Conservation (phyloP, 2,113 vertebrate genomes). For the Oreotrochilus melanogaster region DNA sequence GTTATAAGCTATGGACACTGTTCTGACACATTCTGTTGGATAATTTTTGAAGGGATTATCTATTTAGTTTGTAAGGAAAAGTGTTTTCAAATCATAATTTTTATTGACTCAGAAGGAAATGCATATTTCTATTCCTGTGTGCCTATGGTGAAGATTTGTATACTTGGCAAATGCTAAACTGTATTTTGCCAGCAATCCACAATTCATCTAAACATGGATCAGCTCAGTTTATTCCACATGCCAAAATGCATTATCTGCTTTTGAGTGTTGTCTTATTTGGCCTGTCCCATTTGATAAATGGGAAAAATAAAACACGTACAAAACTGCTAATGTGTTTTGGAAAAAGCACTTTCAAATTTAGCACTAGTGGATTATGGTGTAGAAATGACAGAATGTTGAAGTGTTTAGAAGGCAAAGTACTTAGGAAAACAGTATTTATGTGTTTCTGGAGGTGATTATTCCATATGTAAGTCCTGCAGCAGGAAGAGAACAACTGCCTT, state of each 20-base stretch:
- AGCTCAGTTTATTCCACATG: background rate
- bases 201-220: background rate
- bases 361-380: background rate
- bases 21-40: background rate
- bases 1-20: background rate
- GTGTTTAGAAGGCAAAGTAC: background rate
- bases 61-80: background rate
- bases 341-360: background rate
- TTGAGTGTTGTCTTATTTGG: background rate
- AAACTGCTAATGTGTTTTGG: background rate
- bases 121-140: background rate
- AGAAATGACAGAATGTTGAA: background rate
- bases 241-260: background rate
- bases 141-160: background rate
- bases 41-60: background rate
- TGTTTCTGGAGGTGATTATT: background rate
- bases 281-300: background rate
- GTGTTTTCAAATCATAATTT: background rate
- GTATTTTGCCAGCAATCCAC: background rate
- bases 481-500: background rate
- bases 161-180: background rate
- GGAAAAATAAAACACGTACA: background rate
- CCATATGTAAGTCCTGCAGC: background rate
- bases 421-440: background rate
- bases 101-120: background rate